Evolutionary conservation across 2,113 vertebrate species (phyloP).

Genomic region (Gavia stellata): DNA sequence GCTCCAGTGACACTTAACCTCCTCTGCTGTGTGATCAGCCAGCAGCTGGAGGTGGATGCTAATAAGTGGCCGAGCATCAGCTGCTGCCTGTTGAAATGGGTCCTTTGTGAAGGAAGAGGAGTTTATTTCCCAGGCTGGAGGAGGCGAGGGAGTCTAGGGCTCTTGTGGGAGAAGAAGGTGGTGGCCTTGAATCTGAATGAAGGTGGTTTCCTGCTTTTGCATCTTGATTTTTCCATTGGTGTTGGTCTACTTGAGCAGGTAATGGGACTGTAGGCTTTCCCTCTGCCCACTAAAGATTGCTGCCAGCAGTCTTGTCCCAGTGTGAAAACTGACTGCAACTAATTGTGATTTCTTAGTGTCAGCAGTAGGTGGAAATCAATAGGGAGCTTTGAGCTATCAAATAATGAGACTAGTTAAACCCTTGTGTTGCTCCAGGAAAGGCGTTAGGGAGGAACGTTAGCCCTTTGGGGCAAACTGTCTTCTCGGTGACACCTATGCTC

Average conservation of each 20-base stretch:
- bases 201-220: not conserved
- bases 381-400: not conserved
- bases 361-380: not conserved
- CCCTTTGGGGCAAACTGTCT: not conserved
- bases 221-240: not conserved
- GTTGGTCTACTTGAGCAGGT: not conserved
- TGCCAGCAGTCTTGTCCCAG: not conserved
- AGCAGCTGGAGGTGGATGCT: constrained; percentile 20
- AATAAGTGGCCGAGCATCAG: not conserved
- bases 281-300: not conserved
- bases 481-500: not conserved
- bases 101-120: not conserved
- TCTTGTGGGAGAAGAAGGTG: not conserved
- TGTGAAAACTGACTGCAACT: not conserved
- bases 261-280: not conserved
- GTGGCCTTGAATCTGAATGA: not conserved
- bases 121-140: not conserved
- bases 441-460: not conserved
- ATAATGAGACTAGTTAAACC: not conserved
- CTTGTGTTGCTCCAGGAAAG: not conserved
- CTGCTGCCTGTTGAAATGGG: constrained; percentile 34
- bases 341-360: not conserved
- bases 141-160: not conserved
- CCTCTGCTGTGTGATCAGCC: not conserved
- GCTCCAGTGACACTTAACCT: constrained; percentile 45